Base-by-base conservation (phyloP, 2,888 invertebrate genomes). In the Selenia dentaria region DNA sequence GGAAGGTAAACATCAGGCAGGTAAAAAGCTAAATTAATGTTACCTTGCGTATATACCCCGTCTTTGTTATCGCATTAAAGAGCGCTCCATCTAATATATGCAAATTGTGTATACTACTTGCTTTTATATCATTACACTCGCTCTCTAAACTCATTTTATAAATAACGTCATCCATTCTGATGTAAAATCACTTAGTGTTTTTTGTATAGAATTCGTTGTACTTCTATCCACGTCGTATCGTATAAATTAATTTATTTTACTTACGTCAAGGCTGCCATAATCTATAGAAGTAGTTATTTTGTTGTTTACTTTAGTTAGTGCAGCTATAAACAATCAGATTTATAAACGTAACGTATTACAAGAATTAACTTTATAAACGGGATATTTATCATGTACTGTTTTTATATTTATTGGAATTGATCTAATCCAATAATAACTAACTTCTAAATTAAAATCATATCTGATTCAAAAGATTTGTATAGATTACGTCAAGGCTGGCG, bases 31-130 rank as follows among this genome's bases (percentile, higher is more conserved):
- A 38, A 51, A 35, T 48, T 41, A 39, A 44, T 47, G 54, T 47
- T 28, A 28, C 38, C 41, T 26, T 35, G 44, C 42, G 20, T 25
- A 2, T 8, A 8, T 22, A 16, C 18, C 38, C 34, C 37, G 37
- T 41, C 47, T 54, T 47, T 52, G 47, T 46, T 50, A 43, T 51
- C 44, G 32, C 46, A 52, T 50, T 47, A 55, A 10, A 29, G 37
- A 40, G 8, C 20, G 22, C 32, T 42, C 43, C 26, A 32, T 42
- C 31, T 45, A 34, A 44, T 25, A 20, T 41, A 46, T 36, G 41
- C 37, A 48, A 44, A 48, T 37, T 47, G 27, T 27, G 22, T 36
- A 29, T 26, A 38, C 20, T 31, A 39, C 36, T 45, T 31, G 26
- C 32, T 33, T 49, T 29, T 38, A 27, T 26, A 20, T 16, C 22